Evolutionary conservation across 2,113 vertebrate genomes (phyloP), one percentile per base, ranked within the genome.

Genomic region (Gnathonemus longibarbis): DNA sequence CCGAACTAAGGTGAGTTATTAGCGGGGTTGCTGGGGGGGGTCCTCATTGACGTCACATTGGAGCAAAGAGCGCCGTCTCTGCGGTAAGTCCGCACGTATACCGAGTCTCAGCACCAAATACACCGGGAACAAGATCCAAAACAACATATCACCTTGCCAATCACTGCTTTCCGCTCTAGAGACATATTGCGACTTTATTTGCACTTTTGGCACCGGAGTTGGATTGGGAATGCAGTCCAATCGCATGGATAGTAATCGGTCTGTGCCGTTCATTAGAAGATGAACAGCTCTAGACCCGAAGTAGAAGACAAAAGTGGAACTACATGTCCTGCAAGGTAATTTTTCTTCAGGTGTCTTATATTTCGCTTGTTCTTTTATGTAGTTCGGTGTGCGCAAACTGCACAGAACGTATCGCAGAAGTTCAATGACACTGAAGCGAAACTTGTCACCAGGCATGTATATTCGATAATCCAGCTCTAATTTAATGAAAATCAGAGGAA

Each of bases 31-130:
- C 45, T 70, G 83, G 58, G 53, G 83, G 53, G 4, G 24, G 27
- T 9, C 19, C 39, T 48, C 84, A 66, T 27, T 90, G 84, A 87
- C 89, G 89, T 90, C 89, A 89, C 89, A 27, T 13, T 39, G 13
- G 83, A 87, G 58, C 89, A 87, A 66, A 46, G 84, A 70, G 45
- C 27, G n/a, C 15, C 2, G 27, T 83, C 35, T 89, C 31, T 31
- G 88, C 48, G 74, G 70, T 56, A 56, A 90, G 46, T 10, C 84
- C 45, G 53, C 53, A 27, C n/a, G 86, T 58, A 58, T 53, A 66
- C 84, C 50, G 48, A 19, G 49, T 10, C 21, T 84, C 50, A 11
- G 88, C 74, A 89, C 9, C 88, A 19, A 53, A 53, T 52, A 52
- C 24, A 58, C 4, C 49, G 49, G 88, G 49, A 77, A 46, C 49